A percentile compares a stretch with the other conserved stretches of the same genome.
Conservation (phyloP, 2,888 invertebrate genomes). For the Spodoptera picta region DNA sequence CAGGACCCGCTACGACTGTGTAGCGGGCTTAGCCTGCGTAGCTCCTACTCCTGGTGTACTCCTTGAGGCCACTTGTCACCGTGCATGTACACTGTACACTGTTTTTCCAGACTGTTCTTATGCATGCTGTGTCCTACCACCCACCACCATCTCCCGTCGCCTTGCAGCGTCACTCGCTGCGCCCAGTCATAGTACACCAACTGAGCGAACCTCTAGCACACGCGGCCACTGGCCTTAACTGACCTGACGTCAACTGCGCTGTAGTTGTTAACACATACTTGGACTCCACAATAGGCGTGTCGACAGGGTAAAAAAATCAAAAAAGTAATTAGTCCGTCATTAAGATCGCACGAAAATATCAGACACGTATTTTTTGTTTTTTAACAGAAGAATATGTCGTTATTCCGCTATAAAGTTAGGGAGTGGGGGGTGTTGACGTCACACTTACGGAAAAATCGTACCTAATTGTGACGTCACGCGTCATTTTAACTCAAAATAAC, state of each 20-base stretch:
- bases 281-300: conserved; percentile 45
- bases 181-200: conserved; percentile 56
- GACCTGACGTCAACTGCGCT: conserved; percentile 49
- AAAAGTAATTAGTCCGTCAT: no score
- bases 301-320: no score
- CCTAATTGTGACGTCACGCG: no score
- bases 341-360: no score
- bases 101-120: conserved; percentile 62
- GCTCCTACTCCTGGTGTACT: neutral
- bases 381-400: no score
- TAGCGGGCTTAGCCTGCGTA: conserved; percentile 3
- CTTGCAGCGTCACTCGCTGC: conserved; percentile 59
- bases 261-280: conserved; percentile 66
- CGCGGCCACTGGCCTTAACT: conserved; percentile 57
- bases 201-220: conserved; percentile 39
- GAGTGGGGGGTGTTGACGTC: no score
- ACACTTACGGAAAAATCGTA: no score
- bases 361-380: no score
- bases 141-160: neutral
- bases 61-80: conserved; percentile 7
- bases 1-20: neutral
- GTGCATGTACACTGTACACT: conserved; percentile 39
- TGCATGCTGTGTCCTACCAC: conserved; percentile 47
- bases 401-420: no score
- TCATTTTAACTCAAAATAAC: no score